Conservation (phyloP, 2,888 invertebrate genomes). For the Trachelus stipa region DNA sequence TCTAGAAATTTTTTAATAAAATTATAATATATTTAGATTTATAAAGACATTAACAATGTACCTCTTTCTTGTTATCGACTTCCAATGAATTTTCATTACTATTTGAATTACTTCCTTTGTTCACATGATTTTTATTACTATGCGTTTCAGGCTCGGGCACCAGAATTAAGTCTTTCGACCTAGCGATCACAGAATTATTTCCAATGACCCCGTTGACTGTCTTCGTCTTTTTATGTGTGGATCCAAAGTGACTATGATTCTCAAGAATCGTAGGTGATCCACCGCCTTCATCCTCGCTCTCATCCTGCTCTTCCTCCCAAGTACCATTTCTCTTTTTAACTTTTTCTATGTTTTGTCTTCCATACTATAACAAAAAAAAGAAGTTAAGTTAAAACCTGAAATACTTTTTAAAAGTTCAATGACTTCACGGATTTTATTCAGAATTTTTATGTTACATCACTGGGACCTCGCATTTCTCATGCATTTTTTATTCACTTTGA, state of each 20-base stretch:
- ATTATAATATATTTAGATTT: background rate
- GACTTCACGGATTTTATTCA: background rate
- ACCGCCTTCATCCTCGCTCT: slow-evolving; percentile 68
- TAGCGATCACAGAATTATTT: slow-evolving; percentile 77
- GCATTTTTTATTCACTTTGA: background rate
- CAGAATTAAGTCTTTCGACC: slow-evolving; percentile 77
- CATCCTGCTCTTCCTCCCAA: slow-evolving; percentile 69
- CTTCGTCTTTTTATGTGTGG: slow-evolving; percentile 32
- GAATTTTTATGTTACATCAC: background rate
- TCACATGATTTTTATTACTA: slow-evolving; percentile 66
- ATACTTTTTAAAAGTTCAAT: too few relatives aligned
- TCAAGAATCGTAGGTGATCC: slow-evolving; percentile 63
- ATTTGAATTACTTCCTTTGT: background rate
- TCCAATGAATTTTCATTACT: slow-evolving; percentile 17
- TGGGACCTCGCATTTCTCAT: background rate
- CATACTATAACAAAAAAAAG: slow-evolving; percentile 74
- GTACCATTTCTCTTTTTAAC: slow-evolving; percentile 70
- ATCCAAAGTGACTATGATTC: slow-evolving; percentile 26
- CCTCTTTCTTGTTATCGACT: slow-evolving; percentile 39
- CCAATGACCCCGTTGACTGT: slow-evolving; percentile 62
- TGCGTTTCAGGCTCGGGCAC: slow-evolving; percentile 78
- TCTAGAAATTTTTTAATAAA: background rate
- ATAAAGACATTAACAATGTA: slow-evolving; percentile 25
- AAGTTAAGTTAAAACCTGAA: background rate
- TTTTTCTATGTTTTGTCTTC: slow-evolving; percentile 83